Conservation (phyloP, 2,888 invertebrate species). For the Chaetogeoica ovagalla region DNA sequence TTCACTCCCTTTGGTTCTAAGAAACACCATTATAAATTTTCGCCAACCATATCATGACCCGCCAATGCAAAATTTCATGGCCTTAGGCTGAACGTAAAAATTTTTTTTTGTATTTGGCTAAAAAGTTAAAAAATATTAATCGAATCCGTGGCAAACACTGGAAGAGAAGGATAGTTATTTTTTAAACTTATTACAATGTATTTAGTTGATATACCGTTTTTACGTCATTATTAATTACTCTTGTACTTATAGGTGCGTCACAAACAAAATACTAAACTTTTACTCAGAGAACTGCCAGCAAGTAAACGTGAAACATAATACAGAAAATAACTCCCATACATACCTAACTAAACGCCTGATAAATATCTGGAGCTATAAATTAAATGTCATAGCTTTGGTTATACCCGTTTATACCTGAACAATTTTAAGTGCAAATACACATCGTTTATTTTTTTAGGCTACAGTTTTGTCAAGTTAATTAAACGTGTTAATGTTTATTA, state of each 20-base stretch:
- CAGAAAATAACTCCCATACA: constrained; percentile 16
- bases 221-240: constrained; percentile 37
- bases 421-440: background rate
- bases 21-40: too few relatives aligned
- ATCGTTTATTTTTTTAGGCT: background rate
- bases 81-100: too few relatives aligned
- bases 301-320: constrained; percentile 23
- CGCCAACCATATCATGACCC: too few relatives aligned
- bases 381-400: background rate
- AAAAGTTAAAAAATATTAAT: too few relatives aligned
- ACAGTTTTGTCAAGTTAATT: too few relatives aligned
- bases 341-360: constrained; percentile 10
- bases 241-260: constrained; percentile 18
- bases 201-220: constrained; percentile 25
- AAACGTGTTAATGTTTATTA: too few relatives aligned
- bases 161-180: constrained; percentile 6
- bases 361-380: constrained; percentile 36
- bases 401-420: background rate
- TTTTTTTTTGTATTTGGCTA: too few relatives aligned
- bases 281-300: background rate
- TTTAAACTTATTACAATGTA: constrained; percentile 9
- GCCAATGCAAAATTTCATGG: too few relatives aligned
- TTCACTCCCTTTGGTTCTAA: too few relatives aligned
- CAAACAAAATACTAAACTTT: constrained; percentile 46
- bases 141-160: too few relatives aligned